Evolutionary conservation across 2,113 vertebrate genomes (phyloP).

Genomic region (Solea solea): DNA sequence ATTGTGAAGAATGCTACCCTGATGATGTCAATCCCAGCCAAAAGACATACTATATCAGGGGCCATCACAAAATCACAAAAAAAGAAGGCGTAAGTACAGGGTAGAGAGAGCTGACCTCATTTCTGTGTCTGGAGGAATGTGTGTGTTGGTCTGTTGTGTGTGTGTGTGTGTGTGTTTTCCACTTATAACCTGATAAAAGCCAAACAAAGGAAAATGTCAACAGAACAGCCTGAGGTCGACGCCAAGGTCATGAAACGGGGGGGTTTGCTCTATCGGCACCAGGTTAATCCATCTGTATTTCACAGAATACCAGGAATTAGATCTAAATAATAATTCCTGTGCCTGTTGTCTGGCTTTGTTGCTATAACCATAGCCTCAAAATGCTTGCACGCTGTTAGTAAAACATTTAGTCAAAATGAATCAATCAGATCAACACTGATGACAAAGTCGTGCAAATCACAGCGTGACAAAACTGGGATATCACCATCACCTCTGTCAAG

Average conservation of each 20-base stretch:
- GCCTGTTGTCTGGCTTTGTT: too few species aligned
- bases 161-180: slow-evolving; percentile 25
- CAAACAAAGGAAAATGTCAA: slow-evolving; percentile 41
- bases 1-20: slow-evolving; percentile 9
- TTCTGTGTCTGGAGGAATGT: slow-evolving; percentile 36
- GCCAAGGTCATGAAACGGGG: neutral
- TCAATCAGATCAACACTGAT: too few species aligned
- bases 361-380: too few species aligned
- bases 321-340: too few species aligned
- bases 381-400: too few species aligned
- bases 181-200: slow-evolving; percentile 23
- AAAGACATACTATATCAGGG: neutral
- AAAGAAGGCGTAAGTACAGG: slow-evolving; percentile 21
- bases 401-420: too few species aligned
- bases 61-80: slow-evolving; percentile 33
- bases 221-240: neutral
- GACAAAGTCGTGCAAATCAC: too few species aligned
- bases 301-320: neutral
- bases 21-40: slow-evolving; percentile 16
- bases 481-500: too few species aligned
- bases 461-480: too few species aligned
- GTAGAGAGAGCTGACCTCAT: slow-evolving; percentile 55
- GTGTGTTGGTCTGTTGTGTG: slow-evolving; percentile 30
- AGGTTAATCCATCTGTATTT: neutral
- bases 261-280: neutral